phyloP scores from a whole-genome alignment of 2,113 vertebrate genomes.

The Pycnonotus jocosus region DNA sequence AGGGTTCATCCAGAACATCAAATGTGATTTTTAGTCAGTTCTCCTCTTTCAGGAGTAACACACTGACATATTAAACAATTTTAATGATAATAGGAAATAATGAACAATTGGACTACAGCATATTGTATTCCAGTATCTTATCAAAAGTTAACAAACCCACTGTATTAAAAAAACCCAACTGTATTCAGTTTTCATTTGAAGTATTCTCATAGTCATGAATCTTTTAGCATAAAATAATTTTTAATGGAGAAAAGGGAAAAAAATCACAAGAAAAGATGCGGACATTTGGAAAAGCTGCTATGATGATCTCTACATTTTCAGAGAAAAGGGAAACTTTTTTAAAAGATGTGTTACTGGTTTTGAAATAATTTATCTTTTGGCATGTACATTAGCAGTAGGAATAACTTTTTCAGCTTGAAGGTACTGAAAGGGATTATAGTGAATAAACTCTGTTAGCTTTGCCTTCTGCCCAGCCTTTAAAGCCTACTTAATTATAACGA shows the following conservation, averaged over 20 bases:
- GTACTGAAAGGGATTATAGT: not conserved
- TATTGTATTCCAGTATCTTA: not conserved
- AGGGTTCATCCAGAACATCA: not conserved
- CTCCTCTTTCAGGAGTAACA: not conserved
- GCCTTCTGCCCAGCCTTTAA: not conserved
- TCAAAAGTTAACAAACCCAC: not conserved
- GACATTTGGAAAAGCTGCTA: not conserved
- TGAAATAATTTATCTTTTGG: not conserved
- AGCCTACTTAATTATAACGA: slow-evolving; percentile 1
- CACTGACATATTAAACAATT: not conserved
- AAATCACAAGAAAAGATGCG: not conserved
- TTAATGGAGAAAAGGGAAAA: not conserved
- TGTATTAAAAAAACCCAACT: not conserved
- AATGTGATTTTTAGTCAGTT: not conserved
- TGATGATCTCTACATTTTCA: not conserved
- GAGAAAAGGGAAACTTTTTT: not conserved
- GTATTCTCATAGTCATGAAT: not conserved
- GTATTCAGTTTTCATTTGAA: not conserved
- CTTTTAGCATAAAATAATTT: not conserved
- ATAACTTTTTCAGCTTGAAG: not conserved
- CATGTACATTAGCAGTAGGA: not conserved
- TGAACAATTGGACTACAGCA: not conserved
- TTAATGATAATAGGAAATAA: not conserved
- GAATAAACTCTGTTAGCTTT: not conserved
- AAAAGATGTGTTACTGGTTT: not conserved